A percentile compares a stretch with the other conserved stretches of the same genome.
Conservation (phyloP, 2,113 vertebrate genomes). For the Elephas maximus region DNA sequence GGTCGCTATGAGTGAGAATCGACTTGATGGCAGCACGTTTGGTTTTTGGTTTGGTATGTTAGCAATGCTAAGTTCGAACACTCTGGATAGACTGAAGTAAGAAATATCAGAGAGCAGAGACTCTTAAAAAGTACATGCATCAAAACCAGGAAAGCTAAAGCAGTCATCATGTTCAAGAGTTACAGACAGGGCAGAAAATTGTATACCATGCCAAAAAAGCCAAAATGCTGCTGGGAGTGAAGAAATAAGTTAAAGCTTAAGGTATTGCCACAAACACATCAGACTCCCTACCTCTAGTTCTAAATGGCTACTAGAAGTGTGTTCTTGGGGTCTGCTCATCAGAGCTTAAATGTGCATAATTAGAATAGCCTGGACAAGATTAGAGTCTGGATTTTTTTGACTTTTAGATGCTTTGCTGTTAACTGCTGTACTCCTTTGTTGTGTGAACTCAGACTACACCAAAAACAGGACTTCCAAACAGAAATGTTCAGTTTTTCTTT, state of each 20-base stretch:
- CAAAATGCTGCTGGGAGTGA: background rate
- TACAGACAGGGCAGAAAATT: background rate
- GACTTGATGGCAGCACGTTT: too few species aligned
- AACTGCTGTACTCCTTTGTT: background rate
- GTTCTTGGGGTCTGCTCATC: background rate
- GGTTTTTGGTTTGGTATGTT: background rate
- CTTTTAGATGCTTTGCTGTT: background rate
- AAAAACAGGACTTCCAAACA: background rate
- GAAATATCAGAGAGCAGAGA: background rate
- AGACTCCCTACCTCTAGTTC: background rate
- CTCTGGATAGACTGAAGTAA: background rate
- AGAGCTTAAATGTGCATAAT: background rate
- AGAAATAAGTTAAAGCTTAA: background rate
- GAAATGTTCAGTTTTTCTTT: background rate
- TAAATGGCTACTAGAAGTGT: background rate
- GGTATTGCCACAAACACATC: background rate
- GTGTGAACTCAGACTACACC: background rate
- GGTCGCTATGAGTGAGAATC: too few species aligned
- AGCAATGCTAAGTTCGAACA: background rate
- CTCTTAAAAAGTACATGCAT: background rate
- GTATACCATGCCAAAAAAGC: background rate
- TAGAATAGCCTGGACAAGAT: background rate
- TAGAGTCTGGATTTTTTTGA: background rate
- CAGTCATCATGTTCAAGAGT: background rate
- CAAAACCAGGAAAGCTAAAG: background rate